Conservation (phyloP, 2,888 invertebrate species). For the Neoaliturus tenellus region DNA sequence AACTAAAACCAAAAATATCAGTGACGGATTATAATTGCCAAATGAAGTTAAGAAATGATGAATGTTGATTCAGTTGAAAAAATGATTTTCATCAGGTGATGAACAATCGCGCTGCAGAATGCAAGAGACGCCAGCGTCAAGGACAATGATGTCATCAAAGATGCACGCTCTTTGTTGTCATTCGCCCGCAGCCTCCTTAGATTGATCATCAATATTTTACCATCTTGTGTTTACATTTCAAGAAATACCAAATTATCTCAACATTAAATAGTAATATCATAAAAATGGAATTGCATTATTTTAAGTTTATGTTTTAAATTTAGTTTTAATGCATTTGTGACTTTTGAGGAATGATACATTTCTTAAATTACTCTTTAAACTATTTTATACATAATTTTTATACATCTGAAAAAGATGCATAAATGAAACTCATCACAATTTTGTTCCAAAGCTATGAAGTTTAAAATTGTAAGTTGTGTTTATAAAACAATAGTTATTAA, state of each 20-base stretch:
- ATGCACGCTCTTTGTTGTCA: background rate
- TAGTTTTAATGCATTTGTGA: background rate
- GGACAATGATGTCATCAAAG: conserved; percentile 21
- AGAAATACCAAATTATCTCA: background rate
- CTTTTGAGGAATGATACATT: background rate
- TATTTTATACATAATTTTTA: too few species aligned
- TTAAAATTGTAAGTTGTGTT: too few species aligned
- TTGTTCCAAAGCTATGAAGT: too few species aligned
- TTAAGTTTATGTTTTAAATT: background rate
- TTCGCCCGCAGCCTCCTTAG: conserved; percentile 6
- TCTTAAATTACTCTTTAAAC: too few species aligned
- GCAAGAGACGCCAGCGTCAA: background rate
- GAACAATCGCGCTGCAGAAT: conserved; percentile 6
- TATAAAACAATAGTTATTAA: too few species aligned
- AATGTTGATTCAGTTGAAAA: background rate
- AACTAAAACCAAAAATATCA: too few species aligned
- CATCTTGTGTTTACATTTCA: background rate
- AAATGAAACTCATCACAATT: too few species aligned
- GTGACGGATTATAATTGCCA: too few species aligned
- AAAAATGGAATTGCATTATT: background rate
- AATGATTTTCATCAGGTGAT: background rate
- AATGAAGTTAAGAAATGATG: background rate
- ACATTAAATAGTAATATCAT: too few species aligned
- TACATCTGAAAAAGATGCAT: too few species aligned
- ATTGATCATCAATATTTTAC: background rate